Conservation (phyloP, 2,113 vertebrate genomes). For the Alectura lathami region DNA sequence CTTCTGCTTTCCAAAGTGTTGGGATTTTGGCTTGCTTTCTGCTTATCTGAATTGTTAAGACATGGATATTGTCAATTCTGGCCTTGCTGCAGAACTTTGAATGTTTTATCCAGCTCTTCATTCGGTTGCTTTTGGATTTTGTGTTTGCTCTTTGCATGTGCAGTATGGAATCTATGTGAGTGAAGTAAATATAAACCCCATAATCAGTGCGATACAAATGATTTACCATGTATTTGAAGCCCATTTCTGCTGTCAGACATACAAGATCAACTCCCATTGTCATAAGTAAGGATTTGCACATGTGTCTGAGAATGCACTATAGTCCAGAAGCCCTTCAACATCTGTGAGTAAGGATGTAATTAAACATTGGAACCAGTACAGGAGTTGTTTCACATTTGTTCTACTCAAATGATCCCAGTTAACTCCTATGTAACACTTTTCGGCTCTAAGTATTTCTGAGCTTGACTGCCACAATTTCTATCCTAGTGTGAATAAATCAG, state of each 20-base stretch:
- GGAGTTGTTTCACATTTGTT: slow-evolving; percentile 13
- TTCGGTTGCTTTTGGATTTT: neutral
- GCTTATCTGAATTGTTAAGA: neutral
- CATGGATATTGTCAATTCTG: neutral
- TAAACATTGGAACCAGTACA: slow-evolving; percentile 29
- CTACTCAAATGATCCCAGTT: neutral
- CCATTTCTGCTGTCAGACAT: neutral
- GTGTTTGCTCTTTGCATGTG: neutral
- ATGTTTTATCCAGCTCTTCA: neutral
- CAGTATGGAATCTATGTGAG: neutral
- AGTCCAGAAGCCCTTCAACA: slow-evolving; percentile 16
- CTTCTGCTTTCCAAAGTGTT: neutral
- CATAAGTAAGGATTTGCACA: neutral
- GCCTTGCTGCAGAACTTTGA: neutral
- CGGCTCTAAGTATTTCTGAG: neutral
- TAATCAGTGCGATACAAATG: neutral
- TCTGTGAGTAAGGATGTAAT: slow-evolving; percentile 23
- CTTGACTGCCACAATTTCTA: neutral
- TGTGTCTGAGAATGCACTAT: neutral
- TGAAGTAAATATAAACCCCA: neutral
- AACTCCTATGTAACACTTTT: neutral
- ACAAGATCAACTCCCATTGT: neutral
- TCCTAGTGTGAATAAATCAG: neutral
- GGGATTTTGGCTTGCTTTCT: neutral
- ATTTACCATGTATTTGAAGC: neutral